Evolutionary conservation across 2,113 vertebrate species (phyloP), one percentile per base, ranked within the genome.

Genomic region (Furnarius figulus): DNA sequence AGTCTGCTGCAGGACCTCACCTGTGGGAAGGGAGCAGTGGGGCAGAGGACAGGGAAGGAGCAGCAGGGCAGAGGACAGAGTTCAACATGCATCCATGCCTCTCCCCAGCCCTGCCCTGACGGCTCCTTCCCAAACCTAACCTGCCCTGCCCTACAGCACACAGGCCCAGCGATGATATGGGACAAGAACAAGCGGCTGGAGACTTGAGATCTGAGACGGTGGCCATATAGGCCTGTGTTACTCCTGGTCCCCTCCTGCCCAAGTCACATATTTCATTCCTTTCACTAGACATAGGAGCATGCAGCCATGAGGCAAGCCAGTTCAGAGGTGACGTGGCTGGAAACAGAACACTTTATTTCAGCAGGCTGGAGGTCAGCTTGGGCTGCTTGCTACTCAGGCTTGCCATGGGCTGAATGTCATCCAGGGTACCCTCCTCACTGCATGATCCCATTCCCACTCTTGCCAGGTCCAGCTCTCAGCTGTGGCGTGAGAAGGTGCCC

Each of bases 71-170:
- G 87, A 83, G 80, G 58, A 56, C n/a, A 2, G 49, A 75, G 78
- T 87, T 93, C 75, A 90, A 40, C 0, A 2, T 4, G 4, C 1
- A 1, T 37, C 33, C 58, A 27, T 30, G 15, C 2, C 2, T 84
- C 40, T 47, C 40, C 59, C 79, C 67, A 80, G 44, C 82, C 92
- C 62, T 95, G 40, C 8, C 70, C 40, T 0, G 8, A 31, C 42
- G 77, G 37, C 61, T 87, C n/a, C 55, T 62, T 86, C 72, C 46
- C 75, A 65, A 76, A 83, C 37, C 31, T 15, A 76, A 80, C 40
- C 31, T 13, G 5, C n/a, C 46, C 85, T 93, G 63, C 40, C 71
- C 23, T 0, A 1, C 1, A 3, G 74, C 5, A 0, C 66, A 33
- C 1, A 5, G 46, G 49, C 44, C 52, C 1, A 5, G 31, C 35